These are phyloP conservation scores for Probosciger aterrimus DNA, from an alignment of 2,113 vertebrate species.

Conservation along the genomic window DNA sequence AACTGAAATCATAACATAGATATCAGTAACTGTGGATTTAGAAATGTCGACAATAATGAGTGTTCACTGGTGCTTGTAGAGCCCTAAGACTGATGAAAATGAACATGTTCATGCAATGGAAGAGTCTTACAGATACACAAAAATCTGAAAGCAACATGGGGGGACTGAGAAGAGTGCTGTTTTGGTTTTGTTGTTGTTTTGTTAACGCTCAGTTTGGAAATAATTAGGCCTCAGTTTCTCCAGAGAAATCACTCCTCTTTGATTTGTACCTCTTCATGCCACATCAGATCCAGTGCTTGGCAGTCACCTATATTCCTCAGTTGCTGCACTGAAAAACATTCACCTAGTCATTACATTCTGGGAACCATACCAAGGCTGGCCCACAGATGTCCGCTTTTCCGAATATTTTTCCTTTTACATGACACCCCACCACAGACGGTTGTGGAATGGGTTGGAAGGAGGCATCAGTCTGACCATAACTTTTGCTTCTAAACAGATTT, in stretches of 20 bases:
- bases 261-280: constrained; percentile 28
- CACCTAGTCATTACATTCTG: constrained; percentile 67
- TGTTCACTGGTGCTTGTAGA: not conserved
- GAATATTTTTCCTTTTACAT: constrained; percentile 63
- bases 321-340: constrained; percentile 47
- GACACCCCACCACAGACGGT: constrained; percentile 61
- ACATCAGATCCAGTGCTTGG: constrained; percentile 38
- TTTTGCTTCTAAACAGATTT: constrained; percentile 11
- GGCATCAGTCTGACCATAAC: constrained; percentile 37
- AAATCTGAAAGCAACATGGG: not conserved
- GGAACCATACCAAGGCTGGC: constrained; percentile 56
- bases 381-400: constrained; percentile 51
- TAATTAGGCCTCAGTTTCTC: not conserved
- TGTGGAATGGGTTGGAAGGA: constrained; percentile 6
- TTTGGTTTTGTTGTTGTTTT: not conserved
- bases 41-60: not conserved
- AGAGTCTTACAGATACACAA: not conserved
- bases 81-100: not conserved
- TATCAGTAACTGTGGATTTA: not conserved
- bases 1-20: not conserved
- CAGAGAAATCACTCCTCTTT: constrained; percentile 25
- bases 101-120: not conserved
- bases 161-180: not conserved
- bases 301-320: constrained; percentile 44
- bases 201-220: not conserved